Base-by-base conservation (phyloP, 1,140 invertebrate genomes). In the Diabrotica undecimpunctata region DNA sequence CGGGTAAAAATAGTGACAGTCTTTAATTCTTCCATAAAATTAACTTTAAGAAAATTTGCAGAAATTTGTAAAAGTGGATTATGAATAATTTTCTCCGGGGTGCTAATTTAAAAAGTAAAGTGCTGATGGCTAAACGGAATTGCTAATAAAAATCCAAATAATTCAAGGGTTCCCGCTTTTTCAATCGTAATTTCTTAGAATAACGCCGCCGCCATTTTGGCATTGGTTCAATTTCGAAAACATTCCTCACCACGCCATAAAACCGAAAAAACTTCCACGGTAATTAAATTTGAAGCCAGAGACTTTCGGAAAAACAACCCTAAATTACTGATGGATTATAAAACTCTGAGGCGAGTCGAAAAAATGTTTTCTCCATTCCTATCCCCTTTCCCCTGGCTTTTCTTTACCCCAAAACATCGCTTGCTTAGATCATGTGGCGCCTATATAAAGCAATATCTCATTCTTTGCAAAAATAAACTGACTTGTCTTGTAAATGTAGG, bases 401-500 rank as follows among this genome's bases (percentile, higher is more conserved):
- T 46, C 41, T 46, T 46, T 46, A 46, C 41, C 41, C 41, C n/a
- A 46, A n/a, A n/a, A 46, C n/a, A 46, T 46, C 41, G 3, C 41
- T 46, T 10, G 41, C n/a, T 46, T 46, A 72, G 69, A 68, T 72
- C 68, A 70, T 71, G 71, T 74, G 73, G 73, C 73, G 73, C 73
- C 73, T 70, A 64, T 57, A 66, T 64, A 39, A 58, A 62, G 70
- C 69, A 57, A 74, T 73, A 73, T 69, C 70, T 73, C 73, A 71
- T 74, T 72, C 68, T 39, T 60, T 56, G 65, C 68, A 69, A 75
- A 75, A 75, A 72, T 75, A 75, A 72, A 71, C 72, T 69, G 69
- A 73, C 71, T 72, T 72, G 73, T 75, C 72, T 72, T 50, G 38
- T 61, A 64, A 65, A 73, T 74, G 67, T 72, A 70, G 70, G 69